phyloP scores from a whole-genome alignment of 2,113 vertebrate species.

The Panthera uncia region DNA sequence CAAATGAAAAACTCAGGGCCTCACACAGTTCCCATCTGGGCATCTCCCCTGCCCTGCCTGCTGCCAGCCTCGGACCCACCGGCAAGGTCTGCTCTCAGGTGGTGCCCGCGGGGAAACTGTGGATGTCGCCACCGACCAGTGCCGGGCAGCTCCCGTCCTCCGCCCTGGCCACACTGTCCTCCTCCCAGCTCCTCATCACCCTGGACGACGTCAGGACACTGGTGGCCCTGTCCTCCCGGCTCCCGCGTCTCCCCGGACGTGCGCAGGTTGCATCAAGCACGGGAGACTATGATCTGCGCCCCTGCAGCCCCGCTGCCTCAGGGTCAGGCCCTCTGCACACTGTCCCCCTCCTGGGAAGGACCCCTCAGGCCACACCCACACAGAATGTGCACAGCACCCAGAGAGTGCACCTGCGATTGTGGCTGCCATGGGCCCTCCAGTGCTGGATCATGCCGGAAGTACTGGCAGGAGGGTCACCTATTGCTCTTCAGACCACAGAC shows the following conservation, averaged over 20 bases:
- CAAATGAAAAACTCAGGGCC: background rate
- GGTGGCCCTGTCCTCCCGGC: background rate
- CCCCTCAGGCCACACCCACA: no score
- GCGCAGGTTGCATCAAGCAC: accelerated
- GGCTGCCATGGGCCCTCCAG: background rate
- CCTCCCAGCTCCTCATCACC: background rate
- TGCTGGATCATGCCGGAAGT: background rate
- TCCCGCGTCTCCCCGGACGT: no score
- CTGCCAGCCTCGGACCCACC: background rate
- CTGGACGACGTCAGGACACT: accelerated
- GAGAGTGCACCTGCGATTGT: background rate
- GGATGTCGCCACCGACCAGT: background rate
- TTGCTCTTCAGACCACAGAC: no score
- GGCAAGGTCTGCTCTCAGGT: no score
- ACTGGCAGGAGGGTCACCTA: background rate
- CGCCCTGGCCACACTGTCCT: background rate
- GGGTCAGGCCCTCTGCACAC: background rate
- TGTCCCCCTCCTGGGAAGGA: background rate
- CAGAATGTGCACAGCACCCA: accelerated
- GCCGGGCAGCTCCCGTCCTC: background rate
- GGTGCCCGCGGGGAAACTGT: background rate
- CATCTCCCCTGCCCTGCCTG: background rate
- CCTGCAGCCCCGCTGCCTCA: background rate
- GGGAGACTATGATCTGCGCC: no score
- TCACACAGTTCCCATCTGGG: no score